Conservation (phyloP, 1,140 invertebrate species). For the Neodiprion lecontei region DNA sequence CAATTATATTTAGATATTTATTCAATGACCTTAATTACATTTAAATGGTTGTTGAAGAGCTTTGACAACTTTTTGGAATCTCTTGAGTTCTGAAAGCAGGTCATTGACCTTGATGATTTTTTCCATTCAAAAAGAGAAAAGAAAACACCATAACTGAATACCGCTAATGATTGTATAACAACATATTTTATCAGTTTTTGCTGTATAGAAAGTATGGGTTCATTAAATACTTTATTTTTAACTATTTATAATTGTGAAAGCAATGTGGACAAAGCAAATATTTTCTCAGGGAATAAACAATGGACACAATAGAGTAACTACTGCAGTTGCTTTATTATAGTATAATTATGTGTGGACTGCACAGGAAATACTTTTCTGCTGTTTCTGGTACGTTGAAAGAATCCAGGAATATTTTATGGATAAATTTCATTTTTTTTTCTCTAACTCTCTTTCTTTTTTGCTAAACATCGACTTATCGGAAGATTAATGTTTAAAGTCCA, state of each 20-base stretch:
- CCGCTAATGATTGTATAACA: not conserved
- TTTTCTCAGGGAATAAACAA: not conserved
- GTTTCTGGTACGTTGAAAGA: not conserved
- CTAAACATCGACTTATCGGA: not conserved
- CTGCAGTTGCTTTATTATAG: too few relatives aligned
- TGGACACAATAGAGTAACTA: too few relatives aligned
- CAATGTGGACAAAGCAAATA: not conserved
- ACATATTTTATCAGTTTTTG: not conserved
- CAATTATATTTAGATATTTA: not conserved
- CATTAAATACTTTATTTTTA: not conserved
- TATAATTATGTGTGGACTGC: too few relatives aligned
- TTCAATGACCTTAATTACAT: not conserved
- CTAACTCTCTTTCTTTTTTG: not conserved
- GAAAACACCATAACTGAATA: too few relatives aligned
- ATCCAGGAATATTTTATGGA: not conserved
- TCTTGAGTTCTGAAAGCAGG: not conserved
- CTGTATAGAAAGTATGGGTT: not conserved
- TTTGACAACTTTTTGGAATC: not conserved
- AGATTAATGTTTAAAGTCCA: constrained; percentile 10
- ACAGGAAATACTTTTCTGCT: not conserved
- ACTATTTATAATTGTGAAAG: not conserved
- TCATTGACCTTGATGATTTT: not conserved
- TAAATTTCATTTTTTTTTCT: not conserved
- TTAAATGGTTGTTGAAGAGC: not conserved
- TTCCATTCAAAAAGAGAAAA: not conserved